Base-by-base conservation (phyloP, 2,888 invertebrate species). In the Drosophila seclusa region DNA sequence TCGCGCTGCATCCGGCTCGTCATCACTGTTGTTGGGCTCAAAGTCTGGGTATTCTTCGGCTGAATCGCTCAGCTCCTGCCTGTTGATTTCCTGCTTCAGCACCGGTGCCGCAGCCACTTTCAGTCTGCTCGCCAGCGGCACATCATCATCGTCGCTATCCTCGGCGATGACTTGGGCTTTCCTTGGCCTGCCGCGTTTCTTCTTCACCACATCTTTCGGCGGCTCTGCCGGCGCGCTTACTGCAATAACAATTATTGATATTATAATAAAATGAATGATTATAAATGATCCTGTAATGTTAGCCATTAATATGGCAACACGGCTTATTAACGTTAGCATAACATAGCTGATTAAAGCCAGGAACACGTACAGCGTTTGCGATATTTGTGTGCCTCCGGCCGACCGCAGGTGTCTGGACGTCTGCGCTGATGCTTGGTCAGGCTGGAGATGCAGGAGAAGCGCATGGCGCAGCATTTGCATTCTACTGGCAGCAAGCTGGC, bases 371-470 rank as follows among this genome's bases (percentile, higher is more conserved):
- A 49, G 36, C 67, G 73, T 38, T 45, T 59, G 38, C 54, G 31
- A 52, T 73, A 50, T 50, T 49, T 65, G 32, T 60, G 59, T 18
- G 84, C 91, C 38, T 91, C 81, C 0, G 90, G 82, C 18, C 91
- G 82, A 4, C 94, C 94, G 80, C 94, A 94, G 10, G 93, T 93
- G 32, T 89, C 91, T 0, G 93, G 93, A 59, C 94, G 93, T n/a
- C 93, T 93, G 11, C 91, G 89, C 38, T 93, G 91, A 82, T 94
- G 94, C 78, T 94, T 94, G 24, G 92, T 90, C 27, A 94, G 85
- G 90, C 94, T 94, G 5, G 94, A 94, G 50, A 93, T 89, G 73
- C 94, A 94, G 2, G 94, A 93, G 82, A 94, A 94, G 32, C 94
- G 90, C 45, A 92, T 91, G 2, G 92, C 91, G 78, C 94, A 94